These are phyloP conservation scores for Rugalucina vietnamica DNA, from an alignment of 2,888 invertebrate species.

Conservation along the genomic window DNA sequence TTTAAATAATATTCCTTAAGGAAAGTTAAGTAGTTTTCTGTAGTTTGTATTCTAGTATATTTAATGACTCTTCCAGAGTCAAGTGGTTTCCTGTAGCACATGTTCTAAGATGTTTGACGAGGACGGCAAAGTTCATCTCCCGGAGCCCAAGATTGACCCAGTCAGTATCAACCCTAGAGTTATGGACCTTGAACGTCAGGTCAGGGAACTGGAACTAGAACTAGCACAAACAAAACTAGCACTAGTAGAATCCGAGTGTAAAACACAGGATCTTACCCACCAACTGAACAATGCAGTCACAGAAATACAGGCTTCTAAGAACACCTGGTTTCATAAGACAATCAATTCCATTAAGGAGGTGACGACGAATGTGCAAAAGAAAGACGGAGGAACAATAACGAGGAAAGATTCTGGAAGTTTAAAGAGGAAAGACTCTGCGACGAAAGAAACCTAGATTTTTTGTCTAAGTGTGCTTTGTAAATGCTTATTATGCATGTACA, in stretches of 20 bases:
- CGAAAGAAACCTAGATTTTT: constrained; percentile 32
- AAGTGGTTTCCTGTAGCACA: constrained; percentile 76
- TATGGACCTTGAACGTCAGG: constrained; percentile 75
- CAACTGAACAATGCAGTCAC: constrained; percentile 92
- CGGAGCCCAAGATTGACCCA: constrained; percentile 70
- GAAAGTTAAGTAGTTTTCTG: neutral
- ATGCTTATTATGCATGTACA: neutral
- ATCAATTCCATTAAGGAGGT: constrained; percentile 87
- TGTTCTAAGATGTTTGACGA: constrained; percentile 78
- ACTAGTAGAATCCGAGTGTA: constrained; percentile 98
- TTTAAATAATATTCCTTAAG: neutral
- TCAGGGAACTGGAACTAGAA: constrained; percentile 95
- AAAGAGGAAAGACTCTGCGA: constrained; percentile 53
- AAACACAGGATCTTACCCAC: constrained; percentile 95
- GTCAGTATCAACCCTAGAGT: constrained; percentile 74
- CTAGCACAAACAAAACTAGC: constrained; percentile 98
- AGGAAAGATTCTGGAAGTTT: constrained; percentile 43
- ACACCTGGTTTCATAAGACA: constrained; percentile 97
- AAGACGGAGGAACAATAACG: constrained; percentile 54
- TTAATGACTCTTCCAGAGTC: constrained; percentile 51
- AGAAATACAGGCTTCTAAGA: constrained; percentile 89
- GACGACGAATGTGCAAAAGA: constrained; percentile 67
- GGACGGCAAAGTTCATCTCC: constrained; percentile 76
- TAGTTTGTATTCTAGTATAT: neutral
- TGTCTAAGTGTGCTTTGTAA: neutral